Base-by-base conservation (phyloP, 1,140 invertebrate genomes). In the Wasmannia auropunctata region DNA sequence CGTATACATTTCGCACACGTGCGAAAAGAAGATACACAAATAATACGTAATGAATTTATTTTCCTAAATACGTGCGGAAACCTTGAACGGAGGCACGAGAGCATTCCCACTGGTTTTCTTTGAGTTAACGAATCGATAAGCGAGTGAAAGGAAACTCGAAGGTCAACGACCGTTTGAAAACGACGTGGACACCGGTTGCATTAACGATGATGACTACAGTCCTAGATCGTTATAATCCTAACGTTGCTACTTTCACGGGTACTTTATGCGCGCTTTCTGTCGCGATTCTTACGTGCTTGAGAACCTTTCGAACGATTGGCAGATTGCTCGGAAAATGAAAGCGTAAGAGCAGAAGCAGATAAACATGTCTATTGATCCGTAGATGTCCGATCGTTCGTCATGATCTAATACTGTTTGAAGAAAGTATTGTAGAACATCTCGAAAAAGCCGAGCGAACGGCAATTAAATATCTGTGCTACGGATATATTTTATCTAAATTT, bases 141-240 rank as follows among this genome's bases (percentile, higher is more conserved):
- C 88, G 87, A 87, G 88, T 89, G 88, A 90, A 90, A 90, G 88
- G 88, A 90, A 89, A 90, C 81, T 89, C 74, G 67, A 89, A 90
- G 88, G 88, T 89, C 88, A 40, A 79, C 85, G 88, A 85, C 85
- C 87, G 88, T 19, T 51, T 89, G 70, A 86, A 89, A 89, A 86
- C 87, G 70, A 83, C 84, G 70, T 65, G 87, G 76, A 81, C 81
- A 86, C 72, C 58, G 72, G 60, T 76, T 86, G 86, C 75, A 89
- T 89, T 89, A 85, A 83, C 56, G 84, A 80, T 75, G 86, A 69
- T 74, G 58, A 37, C 22, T 46, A 22, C 49, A 89, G 88, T 89
- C 88, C 77, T 83, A 89, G 88, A 87, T 89, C 74, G 76, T 77
- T 89, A 89, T 87, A 58, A 74, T 89, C 86, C 37, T 86, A 62